These are phyloP conservation scores for Siderastrea siderea DNA, from an alignment of 92 coral and sea anemone species.

Conservation along the genomic window DNA sequence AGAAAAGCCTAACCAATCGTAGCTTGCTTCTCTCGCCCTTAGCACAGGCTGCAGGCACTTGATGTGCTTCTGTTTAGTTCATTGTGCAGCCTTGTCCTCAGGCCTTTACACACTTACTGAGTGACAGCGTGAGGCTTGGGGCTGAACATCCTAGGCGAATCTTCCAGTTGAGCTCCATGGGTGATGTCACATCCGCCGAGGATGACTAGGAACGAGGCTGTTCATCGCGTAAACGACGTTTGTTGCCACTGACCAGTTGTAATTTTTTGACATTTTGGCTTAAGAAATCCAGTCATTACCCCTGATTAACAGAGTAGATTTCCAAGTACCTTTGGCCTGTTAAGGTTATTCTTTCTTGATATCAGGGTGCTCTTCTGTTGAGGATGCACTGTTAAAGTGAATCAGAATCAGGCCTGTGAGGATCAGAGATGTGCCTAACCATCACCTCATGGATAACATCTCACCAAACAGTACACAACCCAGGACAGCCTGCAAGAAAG, in stretches of 20 bases:
- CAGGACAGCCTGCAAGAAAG: constrained; percentile 75
- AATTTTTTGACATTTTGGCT: not conserved
- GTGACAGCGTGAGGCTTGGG: too few relatives aligned
- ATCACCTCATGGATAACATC: constrained; percentile 87
- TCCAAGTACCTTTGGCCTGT: not conserved
- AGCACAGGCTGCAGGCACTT: too few relatives aligned
- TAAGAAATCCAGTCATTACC: not conserved
- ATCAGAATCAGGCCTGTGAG: constrained; percentile 84
- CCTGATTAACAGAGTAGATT: not conserved
- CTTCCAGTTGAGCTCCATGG: too few relatives aligned
- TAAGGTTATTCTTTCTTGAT: constrained; percentile 20
- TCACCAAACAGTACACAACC: constrained; percentile 91
- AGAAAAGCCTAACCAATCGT: too few relatives aligned
- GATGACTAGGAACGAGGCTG: too few relatives aligned
- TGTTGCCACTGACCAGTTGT: not conserved
- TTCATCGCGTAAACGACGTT: too few relatives aligned
- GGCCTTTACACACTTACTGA: too few relatives aligned
- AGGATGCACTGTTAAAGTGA: constrained; percentile 60
- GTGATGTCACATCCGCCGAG: too few relatives aligned
- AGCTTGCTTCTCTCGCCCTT: too few relatives aligned
- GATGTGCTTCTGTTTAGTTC: too few relatives aligned
- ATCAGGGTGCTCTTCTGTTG: constrained; percentile 3
- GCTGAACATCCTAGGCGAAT: too few relatives aligned
- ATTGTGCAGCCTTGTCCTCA: too few relatives aligned
- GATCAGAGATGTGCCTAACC: constrained; percentile 93